Conservation (phyloP, 2,113 vertebrate genomes). For the Plotosus lineatus region DNA sequence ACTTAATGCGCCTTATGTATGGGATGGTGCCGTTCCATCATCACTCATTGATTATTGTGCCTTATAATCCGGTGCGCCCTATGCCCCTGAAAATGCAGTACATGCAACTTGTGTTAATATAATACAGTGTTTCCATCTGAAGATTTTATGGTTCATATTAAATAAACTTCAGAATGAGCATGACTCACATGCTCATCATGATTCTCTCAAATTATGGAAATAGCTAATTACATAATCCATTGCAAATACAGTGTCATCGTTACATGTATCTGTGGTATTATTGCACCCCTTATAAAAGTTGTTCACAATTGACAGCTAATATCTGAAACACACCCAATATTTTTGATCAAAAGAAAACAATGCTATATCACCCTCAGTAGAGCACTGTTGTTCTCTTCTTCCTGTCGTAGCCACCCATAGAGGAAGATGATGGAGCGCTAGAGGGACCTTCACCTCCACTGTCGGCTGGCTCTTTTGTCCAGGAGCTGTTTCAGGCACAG, state of each 20-base stretch:
- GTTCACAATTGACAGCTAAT: background rate
- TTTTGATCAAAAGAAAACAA: background rate
- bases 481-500: conserved; percentile 98
- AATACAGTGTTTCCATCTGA: background rate
- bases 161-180: background rate
- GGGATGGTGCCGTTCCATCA: too few relatives aligned
- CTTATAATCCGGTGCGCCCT: too few relatives aligned
- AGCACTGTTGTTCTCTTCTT: conserved; percentile 27
- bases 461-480: conserved; percentile 90
- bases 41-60: too few relatives aligned
- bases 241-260: too few relatives aligned
- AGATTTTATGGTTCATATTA: background rate
- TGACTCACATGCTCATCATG: too few relatives aligned
- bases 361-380: background rate
- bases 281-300: background rate
- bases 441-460: conserved; percentile 88
- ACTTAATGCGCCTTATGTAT: too few relatives aligned
- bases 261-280: too few relatives aligned
- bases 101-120: too few relatives aligned
- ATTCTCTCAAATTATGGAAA: too few relatives aligned
- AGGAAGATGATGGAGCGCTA: conserved; percentile 80
- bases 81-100: too few relatives aligned
- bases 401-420: conserved; percentile 80
- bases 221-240: too few relatives aligned
- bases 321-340: background rate